Conservation (phyloP, 1,140 invertebrate genomes). For the Cydia pomonella region DNA sequence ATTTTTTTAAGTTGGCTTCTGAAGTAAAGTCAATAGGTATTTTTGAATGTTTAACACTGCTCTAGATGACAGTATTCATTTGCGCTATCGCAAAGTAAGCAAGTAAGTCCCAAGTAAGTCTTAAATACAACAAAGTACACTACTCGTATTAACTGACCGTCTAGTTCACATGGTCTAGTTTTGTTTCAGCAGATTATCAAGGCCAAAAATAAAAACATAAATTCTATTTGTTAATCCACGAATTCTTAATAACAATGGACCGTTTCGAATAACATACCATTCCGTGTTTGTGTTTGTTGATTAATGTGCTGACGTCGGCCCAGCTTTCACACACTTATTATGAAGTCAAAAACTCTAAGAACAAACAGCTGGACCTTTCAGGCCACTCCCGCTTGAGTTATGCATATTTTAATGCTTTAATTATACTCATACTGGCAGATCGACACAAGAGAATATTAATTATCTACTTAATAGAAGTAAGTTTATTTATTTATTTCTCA, state of each 20-base stretch:
- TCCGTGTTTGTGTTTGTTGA: background rate
- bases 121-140: no score
- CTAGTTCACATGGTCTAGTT: no score
- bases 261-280: background rate
- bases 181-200: no score
- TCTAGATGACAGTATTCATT: no score
- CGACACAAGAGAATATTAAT: background rate
- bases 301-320: background rate
- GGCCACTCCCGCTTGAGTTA: background rate
- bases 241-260: background rate
- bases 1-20: background rate
- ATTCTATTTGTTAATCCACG: background rate
- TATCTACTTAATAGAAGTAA: background rate
- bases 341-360: background rate
- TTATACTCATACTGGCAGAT: background rate
- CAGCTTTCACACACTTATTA: conserved; percentile 5
- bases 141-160: no score
- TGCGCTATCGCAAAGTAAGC: no score
- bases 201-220: no score
- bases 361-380: conserved; percentile 4
- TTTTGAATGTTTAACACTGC: no score
- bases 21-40: background rate
- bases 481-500: no score
- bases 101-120: no score
- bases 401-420: background rate